Base-by-base conservation (phyloP, 2,113 vertebrate species). In the Girardinichthys multiradiatus region DNA sequence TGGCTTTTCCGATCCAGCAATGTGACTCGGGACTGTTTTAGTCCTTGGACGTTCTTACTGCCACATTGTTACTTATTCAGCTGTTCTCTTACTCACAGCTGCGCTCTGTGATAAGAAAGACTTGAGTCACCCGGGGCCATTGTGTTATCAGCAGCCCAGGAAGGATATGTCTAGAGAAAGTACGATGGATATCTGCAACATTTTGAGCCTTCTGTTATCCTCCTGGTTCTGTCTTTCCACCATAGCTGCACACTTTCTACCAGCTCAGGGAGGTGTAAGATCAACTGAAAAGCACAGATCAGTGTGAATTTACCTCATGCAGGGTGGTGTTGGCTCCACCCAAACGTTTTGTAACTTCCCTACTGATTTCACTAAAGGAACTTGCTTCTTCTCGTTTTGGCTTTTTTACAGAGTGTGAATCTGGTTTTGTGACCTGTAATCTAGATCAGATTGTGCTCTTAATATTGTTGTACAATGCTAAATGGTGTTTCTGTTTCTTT, bases 341-440 rank as follows among this genome's bases (percentile, higher is more conserved):
- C 64, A 59, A 28, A 77, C 51, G 15, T 86, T 86, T 72, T 60
- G 86, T 69, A 91, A 92, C 90, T 92, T 92, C 90, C 86, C 37
- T 24, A 73, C 51, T 74, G 37, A 60, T 61, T 77, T 13, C 79
- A 63, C 72, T 76, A 76, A 72, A 70, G 65, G 28, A 35, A 10
- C 64, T 71, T 26, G 64, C 57, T 83, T 57, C 84, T 86, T 72
- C 68, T 85, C 35, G 73, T 75, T 79, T 72, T 11, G 3, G 4
- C 26, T 33, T 8, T 26, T 69, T 27, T 26, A 7, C 19, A 45
- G 42, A 5, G 29, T 28, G 35, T 6, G 4, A 19, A 26, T 19
- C 54, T 74, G 58, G 70, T 48, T 57, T 59, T 33, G 37, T 66
- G 31, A 28, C 26, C 29, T 37, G 0, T 58, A 37, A 31, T 35